These are phyloP conservation scores for Leiothrix lutea DNA, from an alignment of 2,113 vertebrate genomes.

Conservation along the genomic window DNA sequence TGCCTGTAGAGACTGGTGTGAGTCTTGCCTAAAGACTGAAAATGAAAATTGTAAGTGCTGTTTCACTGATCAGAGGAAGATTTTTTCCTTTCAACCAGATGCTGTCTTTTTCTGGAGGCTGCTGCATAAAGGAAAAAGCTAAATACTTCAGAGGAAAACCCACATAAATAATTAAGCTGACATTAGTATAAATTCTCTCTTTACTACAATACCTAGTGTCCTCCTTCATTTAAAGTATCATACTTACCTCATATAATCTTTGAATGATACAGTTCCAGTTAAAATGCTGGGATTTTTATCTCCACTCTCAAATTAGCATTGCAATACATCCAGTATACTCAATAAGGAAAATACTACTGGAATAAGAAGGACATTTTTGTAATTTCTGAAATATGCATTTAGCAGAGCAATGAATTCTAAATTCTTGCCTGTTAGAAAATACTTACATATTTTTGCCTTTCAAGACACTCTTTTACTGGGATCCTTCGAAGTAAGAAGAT, in stretches of 20 bases:
- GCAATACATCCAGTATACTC: background rate
- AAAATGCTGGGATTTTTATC: background rate
- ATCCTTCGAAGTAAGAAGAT: background rate
- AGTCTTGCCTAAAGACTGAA: background rate
- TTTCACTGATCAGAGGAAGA: background rate
- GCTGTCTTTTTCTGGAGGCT: background rate
- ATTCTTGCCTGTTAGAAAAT: background rate
- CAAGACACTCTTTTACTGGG: background rate
- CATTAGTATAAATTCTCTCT: background rate
- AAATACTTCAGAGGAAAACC: background rate
- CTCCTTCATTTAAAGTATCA: background rate
- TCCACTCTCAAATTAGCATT: background rate
- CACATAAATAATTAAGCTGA: background rate
- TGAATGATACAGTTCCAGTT: background rate
- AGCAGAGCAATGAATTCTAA: background rate
- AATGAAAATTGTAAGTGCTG: background rate
- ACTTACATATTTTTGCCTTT: background rate
- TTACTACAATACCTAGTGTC: background rate
- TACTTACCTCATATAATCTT: background rate
- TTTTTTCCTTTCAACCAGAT: background rate
- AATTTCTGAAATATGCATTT: background rate
- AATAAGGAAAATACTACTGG: background rate
- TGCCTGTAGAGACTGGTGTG: rapidly evolving
- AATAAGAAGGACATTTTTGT: background rate
- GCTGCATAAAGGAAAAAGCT: background rate